Evolutionary conservation across 2,797 vertebrate species (phyloP), one percentile per base, ranked within the genome.

Genomic region (Phalanger gymnotis): DNA sequence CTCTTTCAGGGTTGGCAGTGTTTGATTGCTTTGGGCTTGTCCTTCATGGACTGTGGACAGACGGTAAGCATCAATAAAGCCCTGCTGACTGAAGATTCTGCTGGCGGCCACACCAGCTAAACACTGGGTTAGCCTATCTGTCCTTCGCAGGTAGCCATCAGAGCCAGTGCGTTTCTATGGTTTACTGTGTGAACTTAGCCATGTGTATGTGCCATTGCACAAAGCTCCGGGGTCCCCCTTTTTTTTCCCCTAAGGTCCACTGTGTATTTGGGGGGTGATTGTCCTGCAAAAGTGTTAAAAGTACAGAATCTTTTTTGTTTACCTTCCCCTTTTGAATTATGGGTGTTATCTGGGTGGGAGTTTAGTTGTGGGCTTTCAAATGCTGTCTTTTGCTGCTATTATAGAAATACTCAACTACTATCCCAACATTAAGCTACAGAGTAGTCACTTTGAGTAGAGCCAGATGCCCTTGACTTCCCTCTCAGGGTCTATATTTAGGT

Each of bases 1-100:
- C 13, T 96, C 96, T 98, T 98, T 94, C 98, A 99, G 99, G 98
- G 91, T 19, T 99, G 99, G 99, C 98, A 99, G 94, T 99, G 99
- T 98, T 98, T 99, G 97, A 97, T 99, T 56, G 99, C 99, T n/a
- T 97, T 99, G 98, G 99, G 99, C 0, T 96, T 99, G 96, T 98
- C 99, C 97, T 99, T 99, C 97, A 98, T 99, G 98, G 99, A 99
- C 97, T 99, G 99, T 97, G 98, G 99, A 94, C 98, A 96, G 98
- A 99, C 99, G 99, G 99, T 99, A 99, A 99, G 99, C 98, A 98
- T 99, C 98, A 99, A 96, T 97, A 98, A 98, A 94, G 97, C 98
- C 92, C 98, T 99, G 98, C 98, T 99, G 56, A 97, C 97, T 53
- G 99, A 99, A 97, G 99, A 99, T 96, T 96, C 96, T 53, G 53